These are phyloP conservation scores for Chloebia gouldiae DNA, from an alignment of 2,113 vertebrate genomes.

Conservation along the genomic window DNA sequence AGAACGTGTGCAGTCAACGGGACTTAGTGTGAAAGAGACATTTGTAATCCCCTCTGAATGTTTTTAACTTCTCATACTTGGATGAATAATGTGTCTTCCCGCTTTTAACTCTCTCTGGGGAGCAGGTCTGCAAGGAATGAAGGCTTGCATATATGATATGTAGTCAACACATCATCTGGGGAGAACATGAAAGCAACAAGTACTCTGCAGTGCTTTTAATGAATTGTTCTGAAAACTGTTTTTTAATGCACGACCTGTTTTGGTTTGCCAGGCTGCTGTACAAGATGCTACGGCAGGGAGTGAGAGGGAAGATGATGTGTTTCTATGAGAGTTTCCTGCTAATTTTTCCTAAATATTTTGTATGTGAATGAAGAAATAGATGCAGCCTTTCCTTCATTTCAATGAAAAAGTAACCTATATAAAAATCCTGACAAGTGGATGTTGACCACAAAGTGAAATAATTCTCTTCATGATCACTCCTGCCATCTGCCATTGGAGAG, in stretches of 20 bases:
- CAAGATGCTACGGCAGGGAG: neutral
- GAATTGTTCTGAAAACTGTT: neutral
- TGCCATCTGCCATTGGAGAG: neutral
- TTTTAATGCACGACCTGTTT: neutral
- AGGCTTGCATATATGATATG: neutral
- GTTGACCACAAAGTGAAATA: neutral
- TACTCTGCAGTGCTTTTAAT: neutral
- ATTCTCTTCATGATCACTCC: neutral
- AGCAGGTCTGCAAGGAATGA: neutral
- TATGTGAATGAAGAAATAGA: neutral
- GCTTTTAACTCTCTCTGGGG: neutral
- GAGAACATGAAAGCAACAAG: neutral
- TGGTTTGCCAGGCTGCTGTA: neutral
- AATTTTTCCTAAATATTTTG: neutral
- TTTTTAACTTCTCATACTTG: neutral
- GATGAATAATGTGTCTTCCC: neutral
- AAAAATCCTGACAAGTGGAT: neutral
- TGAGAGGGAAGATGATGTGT: neutral
- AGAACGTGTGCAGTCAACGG: neutral
- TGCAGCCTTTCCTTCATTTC: neutral
- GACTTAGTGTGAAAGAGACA: neutral
- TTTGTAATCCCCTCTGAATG: constrained; percentile 1
- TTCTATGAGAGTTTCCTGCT: neutral
- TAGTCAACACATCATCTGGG: neutral
- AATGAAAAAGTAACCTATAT: neutral